Evolutionary conservation across 2,797 vertebrate species (phyloP).

Genomic region (Megalops cyprinoides): DNA sequence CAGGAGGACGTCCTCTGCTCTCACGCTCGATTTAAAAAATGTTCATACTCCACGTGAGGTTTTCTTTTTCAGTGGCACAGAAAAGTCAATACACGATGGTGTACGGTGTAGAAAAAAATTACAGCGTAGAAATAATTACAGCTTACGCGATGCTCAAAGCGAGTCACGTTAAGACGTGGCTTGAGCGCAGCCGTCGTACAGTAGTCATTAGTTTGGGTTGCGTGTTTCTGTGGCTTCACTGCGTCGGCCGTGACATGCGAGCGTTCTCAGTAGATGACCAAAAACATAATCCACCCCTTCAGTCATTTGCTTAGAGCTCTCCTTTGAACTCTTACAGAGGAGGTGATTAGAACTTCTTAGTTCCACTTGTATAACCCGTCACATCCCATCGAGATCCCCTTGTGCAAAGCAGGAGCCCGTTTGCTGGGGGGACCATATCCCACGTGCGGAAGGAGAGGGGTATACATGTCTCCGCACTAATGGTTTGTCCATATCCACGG

Average conservation of each 20-base stretch:
- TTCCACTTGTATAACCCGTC: conserved; percentile 28
- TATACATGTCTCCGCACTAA: neutral
- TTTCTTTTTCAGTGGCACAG: too few species aligned
- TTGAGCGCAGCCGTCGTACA: neutral
- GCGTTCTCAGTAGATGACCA: neutral
- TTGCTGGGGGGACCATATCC: neutral
- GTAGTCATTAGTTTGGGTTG: neutral
- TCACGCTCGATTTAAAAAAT: neutral
- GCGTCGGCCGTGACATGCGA: neutral
- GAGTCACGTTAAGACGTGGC: neutral
- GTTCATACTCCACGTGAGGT: too few species aligned
- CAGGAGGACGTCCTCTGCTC: neutral
- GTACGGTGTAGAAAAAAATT: neutral
- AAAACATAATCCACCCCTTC: conserved; percentile 20
- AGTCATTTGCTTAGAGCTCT: neutral
- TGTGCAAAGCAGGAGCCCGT: neutral
- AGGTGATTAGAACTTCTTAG: conserved; percentile 19
- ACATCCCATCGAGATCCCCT: neutral
- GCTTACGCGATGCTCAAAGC: neutral
- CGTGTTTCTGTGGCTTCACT: neutral
- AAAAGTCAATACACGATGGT: too few species aligned
- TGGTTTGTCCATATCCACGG: neutral
- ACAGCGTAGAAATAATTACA: neutral
- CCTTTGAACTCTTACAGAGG: conserved; percentile 14
- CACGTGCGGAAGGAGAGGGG: neutral